phyloP scores from a whole-genome alignment of 1,140 invertebrate genomes.

The Calycopis cecrops region DNA sequence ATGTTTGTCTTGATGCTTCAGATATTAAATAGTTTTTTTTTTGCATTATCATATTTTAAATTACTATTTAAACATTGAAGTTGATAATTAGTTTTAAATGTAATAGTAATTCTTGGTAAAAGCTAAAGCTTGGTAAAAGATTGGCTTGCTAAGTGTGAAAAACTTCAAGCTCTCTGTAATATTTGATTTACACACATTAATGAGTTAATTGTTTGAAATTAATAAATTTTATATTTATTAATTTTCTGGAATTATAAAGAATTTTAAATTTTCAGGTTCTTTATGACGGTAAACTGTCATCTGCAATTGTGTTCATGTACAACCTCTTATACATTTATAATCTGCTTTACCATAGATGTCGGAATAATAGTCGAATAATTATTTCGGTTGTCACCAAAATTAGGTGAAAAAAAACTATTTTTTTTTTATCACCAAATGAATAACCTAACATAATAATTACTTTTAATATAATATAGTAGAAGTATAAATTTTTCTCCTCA shows the following conservation, averaged over 20 bases:
- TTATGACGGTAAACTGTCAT: conserved; percentile 98
- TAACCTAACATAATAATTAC: too few relatives aligned
- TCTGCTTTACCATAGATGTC: too few relatives aligned
- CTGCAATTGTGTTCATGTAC: conserved; percentile 99
- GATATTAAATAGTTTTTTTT: too few relatives aligned
- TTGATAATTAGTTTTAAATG: conserved; percentile 3
- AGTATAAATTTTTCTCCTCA: too few relatives aligned
- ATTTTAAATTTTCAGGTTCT: conserved; percentile 83
- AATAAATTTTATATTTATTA: neutral
- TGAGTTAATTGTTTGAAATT: neutral
- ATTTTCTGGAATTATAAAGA: neutral
- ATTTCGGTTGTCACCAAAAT: too few relatives aligned
- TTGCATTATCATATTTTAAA: too few relatives aligned
- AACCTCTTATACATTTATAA: too few relatives aligned
- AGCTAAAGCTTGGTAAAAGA: neutral
- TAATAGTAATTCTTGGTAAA: conserved; percentile 20
- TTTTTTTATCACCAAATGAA: too few relatives aligned
- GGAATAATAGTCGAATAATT: too few relatives aligned
- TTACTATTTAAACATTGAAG: neutral
- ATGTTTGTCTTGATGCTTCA: too few relatives aligned
- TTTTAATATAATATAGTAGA: too few relatives aligned
- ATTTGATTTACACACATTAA: neutral
- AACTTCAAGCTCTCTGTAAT: conserved; percentile 4
- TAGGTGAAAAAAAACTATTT: too few relatives aligned
- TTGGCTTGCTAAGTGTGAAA: neutral